Percentiles rank a stretch among this genome's conserved stretches.
Conservation (phyloP, 2,888 invertebrate species). For the Psococerastis gibbosa region DNA sequence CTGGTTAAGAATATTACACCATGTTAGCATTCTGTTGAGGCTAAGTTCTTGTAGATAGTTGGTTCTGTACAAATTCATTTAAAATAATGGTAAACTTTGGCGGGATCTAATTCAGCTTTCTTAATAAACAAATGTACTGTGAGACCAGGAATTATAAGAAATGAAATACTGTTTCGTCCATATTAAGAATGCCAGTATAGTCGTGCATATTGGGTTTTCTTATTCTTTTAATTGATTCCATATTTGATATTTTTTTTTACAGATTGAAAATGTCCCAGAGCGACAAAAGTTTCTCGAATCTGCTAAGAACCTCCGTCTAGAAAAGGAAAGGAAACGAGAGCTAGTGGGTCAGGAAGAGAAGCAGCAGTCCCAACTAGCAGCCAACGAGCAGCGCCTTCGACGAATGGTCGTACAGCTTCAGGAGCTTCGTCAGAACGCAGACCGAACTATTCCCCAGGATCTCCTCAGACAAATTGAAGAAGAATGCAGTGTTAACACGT, state of each 20-base stretch:
- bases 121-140: no score
- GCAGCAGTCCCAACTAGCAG: constrained; percentile 31
- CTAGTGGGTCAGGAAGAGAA: constrained; percentile 35
- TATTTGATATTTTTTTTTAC: constrained; percentile 15
- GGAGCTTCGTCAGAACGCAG: constrained; percentile 33
- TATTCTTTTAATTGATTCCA: not conserved
- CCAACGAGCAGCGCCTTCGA: constrained; percentile 32
- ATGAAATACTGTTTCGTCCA: no score
- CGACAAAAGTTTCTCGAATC: constrained; percentile 39
- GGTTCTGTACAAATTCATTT: no score
- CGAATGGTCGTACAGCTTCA: constrained; percentile 49
- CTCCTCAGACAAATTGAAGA: constrained; percentile 54
- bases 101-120: no score
- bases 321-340: constrained; percentile 38
- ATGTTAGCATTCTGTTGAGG: no score
- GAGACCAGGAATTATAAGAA: no score
- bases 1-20: no score
- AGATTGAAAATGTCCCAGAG: constrained; percentile 45
- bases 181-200: no score
- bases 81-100: no score
- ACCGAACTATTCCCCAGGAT: constrained; percentile 40
- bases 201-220: no score
- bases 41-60: no score
- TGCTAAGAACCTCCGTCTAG: constrained; percentile 31
- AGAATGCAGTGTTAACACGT: constrained; percentile 53